Evolutionary conservation across 2,888 invertebrate species (phyloP).

Genomic region (Orthosia gracilis): DNA sequence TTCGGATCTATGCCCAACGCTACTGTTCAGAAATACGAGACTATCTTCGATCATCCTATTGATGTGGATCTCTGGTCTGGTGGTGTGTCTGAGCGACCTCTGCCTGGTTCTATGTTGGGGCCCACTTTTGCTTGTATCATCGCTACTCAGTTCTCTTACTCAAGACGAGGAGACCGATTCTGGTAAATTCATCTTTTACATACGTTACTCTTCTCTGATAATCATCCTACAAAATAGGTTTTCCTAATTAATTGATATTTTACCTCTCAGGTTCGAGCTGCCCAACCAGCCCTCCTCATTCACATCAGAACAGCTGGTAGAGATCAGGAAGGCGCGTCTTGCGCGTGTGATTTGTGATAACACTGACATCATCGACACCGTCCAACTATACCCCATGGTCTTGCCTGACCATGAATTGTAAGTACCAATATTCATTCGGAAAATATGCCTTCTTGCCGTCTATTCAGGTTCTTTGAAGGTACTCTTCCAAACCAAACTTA

Average conservation of each 20-base stretch:
- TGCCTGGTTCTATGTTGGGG: slow-evolving; percentile 98
- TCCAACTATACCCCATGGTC: slow-evolving; percentile 98
- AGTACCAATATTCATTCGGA: slow-evolving; percentile 80
- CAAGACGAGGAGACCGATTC: slow-evolving; percentile 97
- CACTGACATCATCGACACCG: slow-evolving; percentile 97
- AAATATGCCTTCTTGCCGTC: too few relatives aligned
- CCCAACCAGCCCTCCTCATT: slow-evolving; percentile 98
- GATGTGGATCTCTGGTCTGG: slow-evolving; percentile 99
- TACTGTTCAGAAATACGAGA: slow-evolving; percentile 95
- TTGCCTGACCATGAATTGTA: slow-evolving; percentile 98
- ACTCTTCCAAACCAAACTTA: neutral
- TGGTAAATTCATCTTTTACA: slow-evolving; percentile 90
- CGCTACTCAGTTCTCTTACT: slow-evolving; percentile 97
- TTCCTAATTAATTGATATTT: neutral
- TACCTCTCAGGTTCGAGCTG: slow-evolving; percentile 93
- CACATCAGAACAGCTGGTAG: slow-evolving; percentile 96
- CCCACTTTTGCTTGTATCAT: slow-evolving; percentile 98
- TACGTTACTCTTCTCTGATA: neutral
- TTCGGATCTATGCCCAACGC: slow-evolving; percentile 97
- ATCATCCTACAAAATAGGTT: neutral
- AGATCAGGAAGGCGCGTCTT: slow-evolving; percentile 95
- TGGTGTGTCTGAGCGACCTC: slow-evolving; percentile 97
- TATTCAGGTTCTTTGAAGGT: too few relatives aligned
- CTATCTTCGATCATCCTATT: slow-evolving; percentile 96
- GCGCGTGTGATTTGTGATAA: slow-evolving; percentile 97